Conservation (phyloP, 2,888 invertebrate species). For the Glaucopsyche alexis region DNA sequence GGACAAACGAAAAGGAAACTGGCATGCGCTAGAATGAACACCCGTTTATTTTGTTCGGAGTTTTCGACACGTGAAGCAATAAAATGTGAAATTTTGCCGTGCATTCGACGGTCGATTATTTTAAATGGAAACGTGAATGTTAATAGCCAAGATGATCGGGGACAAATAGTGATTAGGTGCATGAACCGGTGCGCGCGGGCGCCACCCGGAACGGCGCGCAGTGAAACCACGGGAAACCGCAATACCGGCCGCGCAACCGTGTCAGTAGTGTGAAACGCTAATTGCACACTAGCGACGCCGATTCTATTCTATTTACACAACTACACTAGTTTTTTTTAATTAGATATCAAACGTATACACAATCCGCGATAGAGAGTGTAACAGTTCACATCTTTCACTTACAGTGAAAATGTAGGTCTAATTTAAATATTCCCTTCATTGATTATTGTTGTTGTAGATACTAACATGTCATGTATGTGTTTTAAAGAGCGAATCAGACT, state of each 20-base stretch:
- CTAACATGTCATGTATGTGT: slow-evolving; percentile 36
- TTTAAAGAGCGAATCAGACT: slow-evolving; percentile 59
- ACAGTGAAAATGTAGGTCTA: slow-evolving; percentile 14
- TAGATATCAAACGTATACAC: slow-evolving; percentile 22
- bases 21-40: slow-evolving; percentile 5
- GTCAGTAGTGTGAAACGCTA: slow-evolving; percentile 79
- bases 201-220: slow-evolving; percentile 77
- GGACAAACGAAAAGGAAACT: slow-evolving; percentile 42
- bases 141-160: slow-evolving; percentile 51
- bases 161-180: slow-evolving; percentile 61
- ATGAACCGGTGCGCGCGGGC: slow-evolving; percentile 66
- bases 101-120: slow-evolving; percentile 30
- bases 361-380: background rate
- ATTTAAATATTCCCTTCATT: slow-evolving; percentile 11
- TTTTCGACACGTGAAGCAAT: background rate
- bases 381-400: slow-evolving; percentile 23
- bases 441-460: background rate
- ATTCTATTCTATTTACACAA: slow-evolving; percentile 41
- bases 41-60: background rate
- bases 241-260: slow-evolving; percentile 74
- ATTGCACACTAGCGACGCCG: slow-evolving; percentile 64
- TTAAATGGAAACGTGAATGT: slow-evolving; percentile 40
- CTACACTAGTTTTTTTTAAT: slow-evolving; percentile 32
- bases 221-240: slow-evolving; percentile 78
- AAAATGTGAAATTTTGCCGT: slow-evolving; percentile 12